Conservation (phyloP, 2,888 invertebrate species). For the Salticus scenicus region DNA sequence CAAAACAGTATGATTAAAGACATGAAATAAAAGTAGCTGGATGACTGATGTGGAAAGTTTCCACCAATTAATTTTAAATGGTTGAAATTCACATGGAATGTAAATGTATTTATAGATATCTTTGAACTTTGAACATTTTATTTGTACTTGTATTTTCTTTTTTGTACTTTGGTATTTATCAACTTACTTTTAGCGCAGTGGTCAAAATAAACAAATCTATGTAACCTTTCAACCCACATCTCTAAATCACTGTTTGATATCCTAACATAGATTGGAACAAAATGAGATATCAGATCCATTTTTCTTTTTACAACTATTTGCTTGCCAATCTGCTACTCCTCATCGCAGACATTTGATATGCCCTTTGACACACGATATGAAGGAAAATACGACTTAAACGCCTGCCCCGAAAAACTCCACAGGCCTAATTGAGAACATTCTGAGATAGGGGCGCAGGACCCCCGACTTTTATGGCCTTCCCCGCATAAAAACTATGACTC, state of each 20-base stretch:
- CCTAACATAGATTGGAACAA: background rate
- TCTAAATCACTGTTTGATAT: background rate
- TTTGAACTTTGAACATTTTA: too few relatives aligned
- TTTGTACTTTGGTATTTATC: too few relatives aligned
- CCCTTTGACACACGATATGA: conserved; percentile 22
- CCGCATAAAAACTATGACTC: conserved; percentile 48
- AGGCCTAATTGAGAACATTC: conserved; percentile 32
- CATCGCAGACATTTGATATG: conserved; percentile 19
- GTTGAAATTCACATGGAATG: too few relatives aligned
- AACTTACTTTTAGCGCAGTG: too few relatives aligned
- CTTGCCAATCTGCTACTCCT: conserved; percentile 14
- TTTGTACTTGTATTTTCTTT: too few relatives aligned
- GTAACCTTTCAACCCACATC: background rate
- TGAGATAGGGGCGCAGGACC: conserved; percentile 22
- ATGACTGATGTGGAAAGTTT: too few relatives aligned
- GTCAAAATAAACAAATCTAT: background rate
- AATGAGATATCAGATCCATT: conserved; percentile 12
- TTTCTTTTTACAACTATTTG: conserved; percentile 14
- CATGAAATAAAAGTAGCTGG: too few relatives aligned
- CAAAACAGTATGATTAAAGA: too few relatives aligned
- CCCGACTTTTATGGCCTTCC: conserved; percentile 26
- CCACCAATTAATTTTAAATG: too few relatives aligned
- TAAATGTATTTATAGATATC: too few relatives aligned
- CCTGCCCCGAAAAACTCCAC: background rate
- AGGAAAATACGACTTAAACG: conserved; percentile 12